phyloP scores from a whole-genome alignment of 2,888 invertebrate genomes.

The Pseudococcus longispinus region DNA sequence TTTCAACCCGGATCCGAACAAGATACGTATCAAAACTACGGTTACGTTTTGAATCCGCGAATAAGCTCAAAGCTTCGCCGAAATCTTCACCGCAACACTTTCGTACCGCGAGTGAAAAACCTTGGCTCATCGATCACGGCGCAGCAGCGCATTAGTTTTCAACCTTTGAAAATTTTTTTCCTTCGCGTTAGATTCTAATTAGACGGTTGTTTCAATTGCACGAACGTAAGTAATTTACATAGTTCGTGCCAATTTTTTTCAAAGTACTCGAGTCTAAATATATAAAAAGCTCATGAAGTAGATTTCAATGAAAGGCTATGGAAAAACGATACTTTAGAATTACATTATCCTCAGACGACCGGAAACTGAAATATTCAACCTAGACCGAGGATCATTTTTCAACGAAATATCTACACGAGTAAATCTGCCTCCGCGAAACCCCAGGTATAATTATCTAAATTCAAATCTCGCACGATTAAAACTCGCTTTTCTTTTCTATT shows the following conservation, averaged over 20 bases:
- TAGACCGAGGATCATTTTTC: not conserved
- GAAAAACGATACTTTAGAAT: too few species aligned
- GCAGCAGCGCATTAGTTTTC: constrained; percentile 31
- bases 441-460: not conserved
- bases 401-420: not conserved
- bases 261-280: not conserved
- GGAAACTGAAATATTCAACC: not conserved
- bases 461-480: not conserved
- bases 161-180: not conserved
- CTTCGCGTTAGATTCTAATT: not conserved
- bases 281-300: not conserved
- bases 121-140: constrained; percentile 53
- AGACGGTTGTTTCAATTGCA: not conserved
- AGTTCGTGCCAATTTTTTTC: not conserved
- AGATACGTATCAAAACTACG: not conserved
- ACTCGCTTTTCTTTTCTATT: not conserved
- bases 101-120: not conserved
- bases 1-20: not conserved
- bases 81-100: not conserved
- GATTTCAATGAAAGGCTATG: too few species aligned
- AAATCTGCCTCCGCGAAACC: too few species aligned
- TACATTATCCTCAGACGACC: not conserved
- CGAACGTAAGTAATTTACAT: not conserved
- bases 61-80: not conserved
- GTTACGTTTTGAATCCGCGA: not conserved